phyloP scores from a whole-genome alignment of 1,140 invertebrate species.

The Campoletis sonorensis region DNA sequence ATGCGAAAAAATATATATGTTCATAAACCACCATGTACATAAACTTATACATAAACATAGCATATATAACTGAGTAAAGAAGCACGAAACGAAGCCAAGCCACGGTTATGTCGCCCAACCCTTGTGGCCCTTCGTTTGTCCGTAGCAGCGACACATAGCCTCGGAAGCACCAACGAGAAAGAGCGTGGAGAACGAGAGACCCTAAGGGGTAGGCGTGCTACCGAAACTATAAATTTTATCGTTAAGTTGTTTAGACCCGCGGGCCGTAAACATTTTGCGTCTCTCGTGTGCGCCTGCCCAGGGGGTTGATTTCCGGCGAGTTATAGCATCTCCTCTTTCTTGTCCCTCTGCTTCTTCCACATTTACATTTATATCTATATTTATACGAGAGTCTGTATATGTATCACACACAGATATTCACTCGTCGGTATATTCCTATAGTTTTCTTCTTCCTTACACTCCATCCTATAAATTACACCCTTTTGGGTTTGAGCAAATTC shows the following conservation, averaged over 20 bases:
- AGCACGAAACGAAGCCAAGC: neutral
- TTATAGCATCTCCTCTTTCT: slow-evolving; percentile 57
- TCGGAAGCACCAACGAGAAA: slow-evolving; percentile 39
- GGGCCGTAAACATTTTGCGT: slow-evolving; percentile 63
- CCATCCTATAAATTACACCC: too few species aligned
- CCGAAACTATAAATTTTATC: slow-evolving; percentile 76
- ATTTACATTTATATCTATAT: too few species aligned
- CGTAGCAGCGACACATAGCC: slow-evolving; percentile 7
- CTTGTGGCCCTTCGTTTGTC: slow-evolving; percentile 43
- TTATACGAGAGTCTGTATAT: too few species aligned
- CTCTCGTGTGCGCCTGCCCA: slow-evolving; percentile 42
- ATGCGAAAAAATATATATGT: neutral
- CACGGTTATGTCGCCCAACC: slow-evolving; percentile 18
- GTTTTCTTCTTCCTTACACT: too few species aligned
- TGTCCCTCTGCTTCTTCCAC: neutral
- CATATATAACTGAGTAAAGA: neutral
- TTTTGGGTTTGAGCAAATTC: too few species aligned
- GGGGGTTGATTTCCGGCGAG: slow-evolving; percentile 64
- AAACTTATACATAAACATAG: too few species aligned
- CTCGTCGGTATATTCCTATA: too few species aligned
- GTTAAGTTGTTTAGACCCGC: slow-evolving; percentile 76
- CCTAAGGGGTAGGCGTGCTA: slow-evolving; percentile 72
- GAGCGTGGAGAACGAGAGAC: slow-evolving; percentile 52
- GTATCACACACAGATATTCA: too few species aligned
- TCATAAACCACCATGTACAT: neutral